Evolutionary conservation across 2,797 vertebrate species (phyloP).

Genomic region (Brotula barbata): DNA sequence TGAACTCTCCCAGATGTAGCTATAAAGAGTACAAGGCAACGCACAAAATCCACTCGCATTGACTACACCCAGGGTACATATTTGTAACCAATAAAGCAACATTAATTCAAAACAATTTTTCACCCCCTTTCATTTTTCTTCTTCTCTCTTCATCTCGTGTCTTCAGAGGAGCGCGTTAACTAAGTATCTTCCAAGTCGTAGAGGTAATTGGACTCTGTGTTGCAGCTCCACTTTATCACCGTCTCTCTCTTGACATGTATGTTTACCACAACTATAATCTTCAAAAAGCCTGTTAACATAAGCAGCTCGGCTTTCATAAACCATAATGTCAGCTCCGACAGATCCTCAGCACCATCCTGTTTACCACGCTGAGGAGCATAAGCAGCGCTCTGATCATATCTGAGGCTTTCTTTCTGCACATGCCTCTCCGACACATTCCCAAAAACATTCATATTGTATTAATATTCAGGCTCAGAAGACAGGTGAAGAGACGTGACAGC

Average conservation of each 20-base stretch:
- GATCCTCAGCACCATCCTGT: constrained; percentile 79
- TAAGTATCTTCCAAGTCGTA: constrained; percentile 43
- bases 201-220: constrained; percentile 74
- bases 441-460: constrained; percentile 70
- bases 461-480: constrained; percentile 73
- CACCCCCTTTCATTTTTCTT: constrained; percentile 16
- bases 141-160: constrained; percentile 26
- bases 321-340: constrained; percentile 81
- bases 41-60: constrained; percentile 66
- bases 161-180: constrained; percentile 68
- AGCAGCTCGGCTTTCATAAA: constrained; percentile 84
- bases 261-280: constrained; percentile 86
- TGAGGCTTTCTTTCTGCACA: constrained; percentile 62
- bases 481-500: constrained; percentile 70
- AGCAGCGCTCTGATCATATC: constrained; percentile 78
- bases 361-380: constrained; percentile 74
- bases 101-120: constrained; percentile 30
- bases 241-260: constrained; percentile 80
- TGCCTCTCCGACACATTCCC: constrained; percentile 67
- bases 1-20: constrained; percentile 48
- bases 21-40: constrained; percentile 45
- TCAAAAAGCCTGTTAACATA: constrained; percentile 87
- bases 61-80: constrained; percentile 49
- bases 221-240: constrained; percentile 68
- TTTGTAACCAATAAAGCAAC: constrained; percentile 46